phyloP scores from a whole-genome alignment of 2,888 invertebrate genomes.

The Aquatica leii region DNA sequence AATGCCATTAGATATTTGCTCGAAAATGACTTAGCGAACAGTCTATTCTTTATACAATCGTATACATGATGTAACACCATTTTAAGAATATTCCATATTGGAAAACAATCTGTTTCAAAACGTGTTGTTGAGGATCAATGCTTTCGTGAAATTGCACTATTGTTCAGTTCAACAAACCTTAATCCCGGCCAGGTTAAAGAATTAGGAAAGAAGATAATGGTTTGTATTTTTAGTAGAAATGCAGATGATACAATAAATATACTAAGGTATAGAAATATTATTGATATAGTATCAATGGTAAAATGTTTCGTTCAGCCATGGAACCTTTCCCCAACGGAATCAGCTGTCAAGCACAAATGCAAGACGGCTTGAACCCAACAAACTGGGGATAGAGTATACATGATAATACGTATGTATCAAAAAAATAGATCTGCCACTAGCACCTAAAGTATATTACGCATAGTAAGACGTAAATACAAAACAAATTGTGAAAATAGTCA shows the following conservation, averaged over 20 bases:
- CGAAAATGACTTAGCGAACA: constrained; percentile 10
- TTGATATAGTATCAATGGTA: background rate
- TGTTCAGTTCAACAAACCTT: constrained; percentile 2
- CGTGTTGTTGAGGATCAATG: constrained; percentile 6
- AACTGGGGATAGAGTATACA: background rate
- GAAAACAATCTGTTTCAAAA: constrained; percentile 8
- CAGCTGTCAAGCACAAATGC: constrained; percentile 8
- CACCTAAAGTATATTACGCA: background rate
- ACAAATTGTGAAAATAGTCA: constrained; percentile 10
- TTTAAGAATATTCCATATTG: constrained; percentile 4
- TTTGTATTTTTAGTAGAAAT: background rate
- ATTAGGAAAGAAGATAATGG: background rate
- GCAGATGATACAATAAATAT: constrained; percentile 2
- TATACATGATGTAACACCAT: constrained; percentile 9
- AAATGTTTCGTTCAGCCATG: constrained; percentile 3
- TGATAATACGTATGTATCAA: background rate
- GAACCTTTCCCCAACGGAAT: constrained; percentile 6
- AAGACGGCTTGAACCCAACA: constrained; percentile 3
- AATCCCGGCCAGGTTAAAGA: constrained; percentile 8
- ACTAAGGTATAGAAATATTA: constrained; percentile 1
- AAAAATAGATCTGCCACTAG: background rate
- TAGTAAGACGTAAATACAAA: constrained; percentile 3
- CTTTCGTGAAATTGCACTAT: constrained; percentile 11
- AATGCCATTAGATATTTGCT: constrained; percentile 3
- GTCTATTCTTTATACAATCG: constrained; percentile 13